These are phyloP conservation scores for Amorpha juglandis DNA, from an alignment of 2,888 invertebrate genomes.

Conservation along the genomic window DNA sequence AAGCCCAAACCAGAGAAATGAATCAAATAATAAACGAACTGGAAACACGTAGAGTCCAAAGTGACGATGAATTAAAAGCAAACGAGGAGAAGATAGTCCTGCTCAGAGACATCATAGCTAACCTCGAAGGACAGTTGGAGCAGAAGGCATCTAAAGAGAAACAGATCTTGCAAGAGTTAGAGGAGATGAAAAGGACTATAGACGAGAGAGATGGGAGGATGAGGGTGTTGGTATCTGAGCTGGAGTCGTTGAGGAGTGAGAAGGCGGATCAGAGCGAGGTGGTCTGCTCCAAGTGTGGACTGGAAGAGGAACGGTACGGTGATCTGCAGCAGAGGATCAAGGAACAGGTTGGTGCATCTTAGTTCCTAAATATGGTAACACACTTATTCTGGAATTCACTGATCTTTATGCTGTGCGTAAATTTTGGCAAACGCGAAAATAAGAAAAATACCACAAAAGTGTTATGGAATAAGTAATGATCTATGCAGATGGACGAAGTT, in stretches of 20 bases:
- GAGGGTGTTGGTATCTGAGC: constrained; percentile 79
- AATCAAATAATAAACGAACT: constrained; percentile 85
- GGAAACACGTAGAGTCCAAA: constrained; percentile 85
- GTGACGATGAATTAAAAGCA: constrained; percentile 89
- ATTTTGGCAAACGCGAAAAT: too few relatives aligned
- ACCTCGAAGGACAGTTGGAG: constrained; percentile 90
- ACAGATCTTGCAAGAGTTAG: constrained; percentile 85
- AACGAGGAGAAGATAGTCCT: constrained; percentile 89
- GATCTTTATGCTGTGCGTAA: too few relatives aligned
- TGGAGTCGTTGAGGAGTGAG: constrained; percentile 79
- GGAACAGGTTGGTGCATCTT: constrained; percentile 62
- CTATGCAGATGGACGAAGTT: too few relatives aligned
- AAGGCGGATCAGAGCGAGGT: constrained; percentile 69
- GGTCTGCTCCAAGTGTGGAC: constrained; percentile 59
- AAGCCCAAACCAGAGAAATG: constrained; percentile 89
- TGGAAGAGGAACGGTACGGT: constrained; percentile 57
- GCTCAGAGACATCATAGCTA: constrained; percentile 90
- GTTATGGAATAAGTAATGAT: too few relatives aligned
- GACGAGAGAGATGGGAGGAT: constrained; percentile 84
- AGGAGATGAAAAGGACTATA: constrained; percentile 81
- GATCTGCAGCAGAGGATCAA: constrained; percentile 65
- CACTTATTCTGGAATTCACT: too few relatives aligned
- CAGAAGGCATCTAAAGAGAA: constrained; percentile 86
- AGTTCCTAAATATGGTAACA: too few relatives aligned
- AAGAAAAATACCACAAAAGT: too few relatives aligned